Evolutionary conservation across 1,140 invertebrate species (phyloP).

Genomic region (Microplitis mediator): DNA sequence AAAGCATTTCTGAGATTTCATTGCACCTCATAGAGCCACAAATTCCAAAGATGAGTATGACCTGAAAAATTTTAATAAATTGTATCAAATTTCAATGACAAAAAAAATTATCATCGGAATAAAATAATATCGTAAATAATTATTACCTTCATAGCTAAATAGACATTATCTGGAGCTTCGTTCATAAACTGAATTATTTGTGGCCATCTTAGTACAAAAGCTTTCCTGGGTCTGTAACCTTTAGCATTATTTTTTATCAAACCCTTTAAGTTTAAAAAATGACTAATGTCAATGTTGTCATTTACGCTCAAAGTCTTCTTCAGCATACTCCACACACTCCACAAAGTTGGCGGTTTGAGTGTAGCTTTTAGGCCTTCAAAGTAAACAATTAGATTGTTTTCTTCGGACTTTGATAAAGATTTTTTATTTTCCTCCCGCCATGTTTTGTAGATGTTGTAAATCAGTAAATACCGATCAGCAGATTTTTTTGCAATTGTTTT

Average conservation of each 20-base stretch:
- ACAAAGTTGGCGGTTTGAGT: not conserved
- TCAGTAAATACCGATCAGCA: not conserved
- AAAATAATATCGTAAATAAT: not conserved
- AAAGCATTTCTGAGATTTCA: slow-evolving; percentile 30
- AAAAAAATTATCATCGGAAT: not conserved
- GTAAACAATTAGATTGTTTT: not conserved
- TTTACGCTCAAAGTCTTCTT: not conserved
- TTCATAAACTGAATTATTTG: not conserved
- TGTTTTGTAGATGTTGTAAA: not conserved
- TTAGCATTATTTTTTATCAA: slow-evolving; percentile 1
- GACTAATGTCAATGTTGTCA: not conserved
- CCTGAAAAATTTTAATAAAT: not conserved
- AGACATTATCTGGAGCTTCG: not conserved
- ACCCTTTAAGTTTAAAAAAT: not conserved
- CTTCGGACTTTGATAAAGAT: not conserved
- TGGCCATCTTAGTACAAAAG: not conserved
- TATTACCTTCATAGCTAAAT: slow-evolving; percentile 1
- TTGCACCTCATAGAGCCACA: slow-evolving; percentile 25
- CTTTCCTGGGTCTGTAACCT: not conserved
- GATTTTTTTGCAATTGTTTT: not conserved
- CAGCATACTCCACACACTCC: not conserved
- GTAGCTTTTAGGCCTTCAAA: not conserved
- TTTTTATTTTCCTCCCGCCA: not conserved
- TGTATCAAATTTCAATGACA: not conserved
- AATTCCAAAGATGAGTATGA: slow-evolving; percentile 22